Percentiles rank a stretch among this genome's conserved stretches.
These are phyloP conservation scores for Atherinomorus stipes DNA, from an alignment of 2,113 vertebrate genomes.

Conservation along the genomic window DNA sequence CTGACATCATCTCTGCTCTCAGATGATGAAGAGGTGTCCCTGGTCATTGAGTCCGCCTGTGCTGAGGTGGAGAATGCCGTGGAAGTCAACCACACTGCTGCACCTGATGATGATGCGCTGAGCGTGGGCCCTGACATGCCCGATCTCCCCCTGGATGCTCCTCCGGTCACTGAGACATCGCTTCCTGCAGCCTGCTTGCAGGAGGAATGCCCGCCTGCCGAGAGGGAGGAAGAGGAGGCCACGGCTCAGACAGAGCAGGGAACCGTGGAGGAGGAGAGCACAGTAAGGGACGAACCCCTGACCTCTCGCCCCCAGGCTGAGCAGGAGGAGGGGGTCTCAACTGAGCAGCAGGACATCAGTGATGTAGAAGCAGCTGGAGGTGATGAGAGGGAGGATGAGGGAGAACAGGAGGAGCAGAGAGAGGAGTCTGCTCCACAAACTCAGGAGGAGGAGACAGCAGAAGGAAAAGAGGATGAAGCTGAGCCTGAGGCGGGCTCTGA, in stretches of 20 bases:
- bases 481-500: slow-evolving; percentile 24
- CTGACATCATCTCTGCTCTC: slow-evolving; percentile 1
- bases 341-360: slow-evolving; percentile 62
- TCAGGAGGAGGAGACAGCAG: slow-evolving; percentile 27
- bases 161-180: slow-evolving; percentile 59
- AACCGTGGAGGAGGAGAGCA: slow-evolving; percentile 66
- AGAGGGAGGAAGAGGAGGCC: background rate
- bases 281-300: slow-evolving; percentile 58
- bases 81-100: slow-evolving; percentile 60
- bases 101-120: slow-evolving; percentile 71
- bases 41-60: slow-evolving; percentile 86
- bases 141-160: slow-evolving; percentile 78
- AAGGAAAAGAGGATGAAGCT: slow-evolving; percentile 33
- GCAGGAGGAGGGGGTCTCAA: slow-evolving; percentile 43
- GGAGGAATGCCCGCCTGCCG: slow-evolving; percentile 61
- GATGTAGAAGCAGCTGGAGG: background rate
- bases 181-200: background rate
- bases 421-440: background rate
- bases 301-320: slow-evolving; percentile 66
- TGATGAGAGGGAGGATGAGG: slow-evolving; percentile 23
- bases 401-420: slow-evolving; percentile 25
- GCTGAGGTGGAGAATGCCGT: slow-evolving; percentile 56
- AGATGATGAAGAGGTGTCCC: slow-evolving; percentile 96
- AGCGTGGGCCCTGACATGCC: slow-evolving; percentile 79
- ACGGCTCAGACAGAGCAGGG: slow-evolving; percentile 16